These are phyloP conservation scores for Gadopsis bispinosus DNA, from an alignment of 2,797 vertebrate species.

Conservation along the genomic window DNA sequence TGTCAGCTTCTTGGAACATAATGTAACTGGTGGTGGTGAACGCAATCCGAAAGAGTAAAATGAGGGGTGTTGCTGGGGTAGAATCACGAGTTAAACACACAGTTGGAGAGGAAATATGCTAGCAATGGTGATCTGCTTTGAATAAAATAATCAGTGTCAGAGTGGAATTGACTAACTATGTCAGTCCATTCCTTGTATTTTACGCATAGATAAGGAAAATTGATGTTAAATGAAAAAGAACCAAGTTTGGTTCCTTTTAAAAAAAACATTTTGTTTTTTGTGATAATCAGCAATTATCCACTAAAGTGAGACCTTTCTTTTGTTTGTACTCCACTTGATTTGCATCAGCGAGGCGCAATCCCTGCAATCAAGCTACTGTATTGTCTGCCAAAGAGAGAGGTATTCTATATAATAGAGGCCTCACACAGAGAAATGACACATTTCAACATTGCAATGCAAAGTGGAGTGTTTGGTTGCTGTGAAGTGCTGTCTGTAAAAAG, in stretches of 20 bases:
- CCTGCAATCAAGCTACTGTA: neutral
- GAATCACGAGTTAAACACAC: neutral
- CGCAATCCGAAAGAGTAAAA: neutral
- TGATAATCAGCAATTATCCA: conserved; percentile 5
- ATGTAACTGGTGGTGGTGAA: neutral
- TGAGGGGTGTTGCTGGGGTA: neutral
- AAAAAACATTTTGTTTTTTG: conserved; percentile 1
- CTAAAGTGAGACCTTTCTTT: neutral
- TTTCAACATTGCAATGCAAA: conserved; percentile 1
- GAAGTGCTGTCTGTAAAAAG: neutral
- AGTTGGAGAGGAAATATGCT: neutral
- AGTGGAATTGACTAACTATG: neutral
- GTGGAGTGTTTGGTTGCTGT: neutral
- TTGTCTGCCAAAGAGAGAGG: neutral
- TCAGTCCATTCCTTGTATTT: neutral
- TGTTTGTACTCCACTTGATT: neutral
- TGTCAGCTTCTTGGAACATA: conserved; percentile 13
- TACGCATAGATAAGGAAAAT: neutral
- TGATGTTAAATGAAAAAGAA: neutral
- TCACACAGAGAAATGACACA: neutral
- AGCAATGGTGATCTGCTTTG: neutral
- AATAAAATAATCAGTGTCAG: neutral
- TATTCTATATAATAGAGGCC: neutral
- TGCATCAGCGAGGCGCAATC: conserved; percentile 1
- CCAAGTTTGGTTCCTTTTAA: neutral